Conservation (phyloP, 1,140 invertebrate genomes). For the Nixonia krombeini region DNA sequence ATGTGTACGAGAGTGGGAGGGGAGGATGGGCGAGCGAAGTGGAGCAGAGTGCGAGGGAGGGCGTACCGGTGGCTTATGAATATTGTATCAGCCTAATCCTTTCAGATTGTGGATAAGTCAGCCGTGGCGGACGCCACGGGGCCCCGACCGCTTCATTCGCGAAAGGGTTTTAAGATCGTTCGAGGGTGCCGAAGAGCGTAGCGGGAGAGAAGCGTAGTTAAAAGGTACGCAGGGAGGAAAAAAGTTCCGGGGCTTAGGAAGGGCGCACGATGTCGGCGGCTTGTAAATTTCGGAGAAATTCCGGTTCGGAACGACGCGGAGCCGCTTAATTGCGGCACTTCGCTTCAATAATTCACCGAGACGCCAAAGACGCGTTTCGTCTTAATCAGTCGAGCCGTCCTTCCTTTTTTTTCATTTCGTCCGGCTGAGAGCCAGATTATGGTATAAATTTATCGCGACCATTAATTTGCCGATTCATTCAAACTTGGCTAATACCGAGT, state of each 20-base stretch:
- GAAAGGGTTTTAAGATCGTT: slow-evolving; percentile 51
- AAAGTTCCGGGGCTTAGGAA: slow-evolving; percentile 30
- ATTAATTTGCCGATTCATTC: slow-evolving; percentile 1
- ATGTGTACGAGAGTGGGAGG: too few relatives aligned
- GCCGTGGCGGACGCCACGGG: slow-evolving; percentile 33
- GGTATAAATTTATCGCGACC: neutral
- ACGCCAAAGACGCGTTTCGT: too few relatives aligned
- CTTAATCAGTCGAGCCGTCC: too few relatives aligned
- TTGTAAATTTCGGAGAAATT: slow-evolving; percentile 32
- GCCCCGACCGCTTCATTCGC: slow-evolving; percentile 40
- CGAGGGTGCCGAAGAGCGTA: slow-evolving; percentile 27
- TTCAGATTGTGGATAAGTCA: slow-evolving; percentile 64
- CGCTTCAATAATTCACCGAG: neutral
- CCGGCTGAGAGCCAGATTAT: too few relatives aligned
- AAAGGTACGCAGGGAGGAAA: slow-evolving; percentile 12
- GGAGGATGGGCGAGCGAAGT: slow-evolving; percentile 13
- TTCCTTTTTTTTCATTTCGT: too few relatives aligned
- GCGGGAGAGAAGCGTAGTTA: slow-evolving; percentile 31
- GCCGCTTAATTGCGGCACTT: neutral
- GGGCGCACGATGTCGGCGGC: slow-evolving; percentile 27
- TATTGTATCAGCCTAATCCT: slow-evolving; percentile 68
- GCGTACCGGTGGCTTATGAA: slow-evolving; percentile 58
- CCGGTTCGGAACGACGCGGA: neutral
- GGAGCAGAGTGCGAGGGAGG: slow-evolving; percentile 35
- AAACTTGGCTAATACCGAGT: slow-evolving; percentile 2